phyloP scores from a whole-genome alignment of 1,140 invertebrate genomes.

The Orius insidiosus region DNA sequence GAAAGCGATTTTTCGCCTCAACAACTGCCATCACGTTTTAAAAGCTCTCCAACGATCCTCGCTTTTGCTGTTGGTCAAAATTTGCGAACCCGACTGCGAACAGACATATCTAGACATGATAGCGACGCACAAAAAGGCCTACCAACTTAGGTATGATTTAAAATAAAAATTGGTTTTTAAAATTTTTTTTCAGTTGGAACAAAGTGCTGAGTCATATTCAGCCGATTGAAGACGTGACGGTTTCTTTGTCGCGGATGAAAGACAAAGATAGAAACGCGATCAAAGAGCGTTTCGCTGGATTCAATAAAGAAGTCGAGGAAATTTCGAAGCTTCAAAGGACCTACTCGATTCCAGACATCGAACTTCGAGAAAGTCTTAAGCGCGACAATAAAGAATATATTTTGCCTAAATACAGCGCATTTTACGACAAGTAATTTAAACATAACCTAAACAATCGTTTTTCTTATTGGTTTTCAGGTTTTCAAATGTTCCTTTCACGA shows the following conservation, averaged over 20 bases:
- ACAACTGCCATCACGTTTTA: constrained; percentile 85
- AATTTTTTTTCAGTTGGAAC: constrained; percentile 48
- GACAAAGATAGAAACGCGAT: constrained; percentile 77
- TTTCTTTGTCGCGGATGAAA: constrained; percentile 50
- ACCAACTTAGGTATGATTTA: constrained; percentile 61
- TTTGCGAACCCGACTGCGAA: constrained; percentile 69
- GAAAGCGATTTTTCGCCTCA: constrained; percentile 71
- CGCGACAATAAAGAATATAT: constrained; percentile 72
- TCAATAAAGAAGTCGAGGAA: constrained; percentile 92
- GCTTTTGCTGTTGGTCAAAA: constrained; percentile 57
- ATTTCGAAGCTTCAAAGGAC: constrained; percentile 63
- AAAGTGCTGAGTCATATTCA: constrained; percentile 57
- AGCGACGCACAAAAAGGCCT: constrained; percentile 54
- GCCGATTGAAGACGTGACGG: constrained; percentile 42
- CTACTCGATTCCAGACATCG: constrained; percentile 84
- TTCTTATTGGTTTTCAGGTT: constrained; percentile 34
- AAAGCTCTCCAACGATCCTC: constrained; percentile 72
- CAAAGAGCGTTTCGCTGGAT: constrained; percentile 86
- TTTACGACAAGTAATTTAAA: constrained; percentile 48
- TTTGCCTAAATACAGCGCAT: constrained; percentile 63
- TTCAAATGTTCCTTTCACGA: constrained; percentile 59
- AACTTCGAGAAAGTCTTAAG: constrained; percentile 65
- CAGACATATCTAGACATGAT: constrained; percentile 69
- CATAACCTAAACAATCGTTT: not conserved
- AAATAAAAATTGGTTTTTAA: constrained; percentile 11